Base-by-base conservation (phyloP, 2,113 vertebrate species). In the Paradoxurus hermaphroditus region DNA sequence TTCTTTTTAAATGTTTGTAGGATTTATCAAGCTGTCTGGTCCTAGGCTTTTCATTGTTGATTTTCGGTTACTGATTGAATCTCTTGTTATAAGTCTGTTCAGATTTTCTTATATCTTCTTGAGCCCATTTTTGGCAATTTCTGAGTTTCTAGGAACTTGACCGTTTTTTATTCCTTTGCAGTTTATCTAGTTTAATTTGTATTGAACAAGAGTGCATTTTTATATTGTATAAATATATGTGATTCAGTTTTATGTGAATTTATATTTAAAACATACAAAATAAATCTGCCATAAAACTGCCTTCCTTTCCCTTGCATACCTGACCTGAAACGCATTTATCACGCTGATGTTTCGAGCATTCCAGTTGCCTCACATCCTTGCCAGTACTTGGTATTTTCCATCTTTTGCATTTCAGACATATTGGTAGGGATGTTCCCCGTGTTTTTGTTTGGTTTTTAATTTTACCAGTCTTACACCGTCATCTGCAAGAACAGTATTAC, bases 71-170 rank as follows among this genome's bases (percentile, higher is more conserved):
- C 29, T 78, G 19, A 87, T 88, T 34, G 41, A 95, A 91, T 70
- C 39, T 86, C 34, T 88, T 73, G 25, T 73, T 46, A 19, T 39
- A 85, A 31, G 11, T 85, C 23, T 89, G 1, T 84, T 78, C 78
- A 89, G 23, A 85, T 96, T 92, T 92, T 83, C 46, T 92, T 62
- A 11, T 65, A 78, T 92, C 56, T 79, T 89, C 70, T 73, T 79
- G 8, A 95, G 70, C 78, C 53, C 15, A 29, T 91, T 94, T 75
- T 91, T 91, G 75, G 70, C 27, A 77, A 21, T 87, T 67, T n/a
- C 31, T 81, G 1, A 87, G 25, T 96, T 87, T 77, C 41, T 77
- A 63, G 25, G 49, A 78, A 85, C 63, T 88, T 78, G 56, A 67
- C 36, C 56, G 34, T 18, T 85, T 96, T 88, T 59, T 77, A 59